phyloP scores from a whole-genome alignment of 2,113 vertebrate species.

The Aix galericulata region DNA sequence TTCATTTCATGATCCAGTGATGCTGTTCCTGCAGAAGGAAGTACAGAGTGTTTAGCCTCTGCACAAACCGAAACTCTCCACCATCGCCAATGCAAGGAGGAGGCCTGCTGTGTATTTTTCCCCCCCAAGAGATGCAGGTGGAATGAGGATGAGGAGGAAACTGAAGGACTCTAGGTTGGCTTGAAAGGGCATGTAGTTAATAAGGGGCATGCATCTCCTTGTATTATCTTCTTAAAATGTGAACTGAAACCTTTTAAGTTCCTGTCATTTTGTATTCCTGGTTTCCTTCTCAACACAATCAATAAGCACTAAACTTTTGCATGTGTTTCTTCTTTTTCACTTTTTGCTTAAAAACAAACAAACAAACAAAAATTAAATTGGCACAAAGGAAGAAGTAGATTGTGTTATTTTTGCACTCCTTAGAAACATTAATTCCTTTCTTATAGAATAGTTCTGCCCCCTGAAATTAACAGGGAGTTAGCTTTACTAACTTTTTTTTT shows the following conservation, averaged over 20 bases:
- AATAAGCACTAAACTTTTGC: background rate
- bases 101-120: background rate
- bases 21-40: background rate
- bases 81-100: background rate
- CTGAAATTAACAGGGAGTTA: background rate
- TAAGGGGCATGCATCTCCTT: background rate
- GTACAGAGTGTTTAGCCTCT: background rate
- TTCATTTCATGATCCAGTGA: background rate
- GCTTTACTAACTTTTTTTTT: background rate
- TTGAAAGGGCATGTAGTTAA: background rate
- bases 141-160: background rate
- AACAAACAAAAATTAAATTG: background rate
- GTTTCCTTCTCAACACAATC: background rate
- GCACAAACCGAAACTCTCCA: background rate
- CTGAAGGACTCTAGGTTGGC: too few relatives aligned
- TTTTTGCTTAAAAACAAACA: background rate
- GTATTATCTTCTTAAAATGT: background rate
- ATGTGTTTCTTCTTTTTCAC: background rate
- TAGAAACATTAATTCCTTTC: background rate
- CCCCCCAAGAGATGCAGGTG: background rate
- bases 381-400: background rate
- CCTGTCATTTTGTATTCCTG: background rate
- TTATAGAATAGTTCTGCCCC: background rate
- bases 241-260: background rate
- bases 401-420: fast-evolving